These are phyloP conservation scores for Halcyon leucocephala DNA, from an alignment of 2,797 vertebrate genomes.

Conservation along the genomic window DNA sequence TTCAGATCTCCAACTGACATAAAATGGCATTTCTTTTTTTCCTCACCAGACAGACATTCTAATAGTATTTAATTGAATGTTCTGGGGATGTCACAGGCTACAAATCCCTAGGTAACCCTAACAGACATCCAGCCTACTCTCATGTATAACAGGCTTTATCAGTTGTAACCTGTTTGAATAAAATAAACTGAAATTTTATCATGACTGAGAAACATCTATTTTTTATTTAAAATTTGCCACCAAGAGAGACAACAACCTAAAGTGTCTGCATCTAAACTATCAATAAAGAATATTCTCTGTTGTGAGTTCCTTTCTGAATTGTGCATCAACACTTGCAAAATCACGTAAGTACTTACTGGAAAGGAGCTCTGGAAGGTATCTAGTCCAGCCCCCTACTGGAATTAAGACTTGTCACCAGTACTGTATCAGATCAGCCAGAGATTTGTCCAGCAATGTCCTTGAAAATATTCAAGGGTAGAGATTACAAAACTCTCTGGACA, in stretches of 20 bases:
- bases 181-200: not conserved
- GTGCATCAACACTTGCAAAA: not conserved
- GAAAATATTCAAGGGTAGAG: not conserved
- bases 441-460: not conserved
- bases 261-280: not conserved
- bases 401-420: not conserved
- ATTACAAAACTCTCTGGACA: not conserved
- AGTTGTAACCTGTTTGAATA: not conserved
- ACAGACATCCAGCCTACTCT: not conserved
- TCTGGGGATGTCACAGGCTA: not conserved
- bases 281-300: not conserved
- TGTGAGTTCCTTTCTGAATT: not conserved
- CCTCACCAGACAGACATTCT: not conserved
- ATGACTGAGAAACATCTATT: not conserved
- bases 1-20: not conserved
- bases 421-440: not conserved
- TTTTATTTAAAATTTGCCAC: not conserved
- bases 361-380: not conserved
- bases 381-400: not conserved
- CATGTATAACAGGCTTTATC: not conserved
- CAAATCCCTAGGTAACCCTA: not conserved
- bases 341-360: not conserved
- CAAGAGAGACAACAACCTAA: not conserved
- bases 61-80: not conserved
- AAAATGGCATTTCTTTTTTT: not conserved